Conservation (phyloP, 2,113 vertebrate species). For the Microcebus griseorufus region DNA sequence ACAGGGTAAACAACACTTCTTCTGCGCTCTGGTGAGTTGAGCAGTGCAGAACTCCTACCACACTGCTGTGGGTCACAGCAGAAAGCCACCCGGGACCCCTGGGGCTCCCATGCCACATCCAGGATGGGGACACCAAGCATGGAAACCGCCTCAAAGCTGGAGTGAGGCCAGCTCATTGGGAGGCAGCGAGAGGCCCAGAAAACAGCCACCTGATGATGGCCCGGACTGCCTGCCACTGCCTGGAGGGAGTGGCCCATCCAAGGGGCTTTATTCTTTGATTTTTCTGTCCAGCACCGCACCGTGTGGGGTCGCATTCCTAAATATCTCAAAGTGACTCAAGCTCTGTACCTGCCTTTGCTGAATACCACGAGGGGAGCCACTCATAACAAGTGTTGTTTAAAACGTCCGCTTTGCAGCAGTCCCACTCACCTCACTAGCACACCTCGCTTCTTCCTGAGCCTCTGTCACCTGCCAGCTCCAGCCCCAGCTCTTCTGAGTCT, state of each 20-base stretch:
- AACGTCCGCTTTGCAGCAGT: no score
- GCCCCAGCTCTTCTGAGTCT: not conserved
- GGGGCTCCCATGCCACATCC: not conserved
- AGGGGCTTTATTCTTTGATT: not conserved
- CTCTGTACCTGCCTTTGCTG: not conserved
- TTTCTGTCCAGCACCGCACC: not conserved
- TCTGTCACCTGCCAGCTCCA: not conserved
- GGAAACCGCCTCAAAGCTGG: not conserved
- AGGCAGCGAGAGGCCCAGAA: not conserved
- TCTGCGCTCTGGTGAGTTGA: not conserved
- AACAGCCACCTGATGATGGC: not conserved
- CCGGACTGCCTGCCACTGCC: not conserved
- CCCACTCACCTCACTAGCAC: not conserved
- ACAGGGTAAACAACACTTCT: not conserved
- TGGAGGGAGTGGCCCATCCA: not conserved
- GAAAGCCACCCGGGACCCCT: not conserved
- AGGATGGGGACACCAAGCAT: not conserved
- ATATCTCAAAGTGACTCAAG: not conserved
- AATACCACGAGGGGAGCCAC: not conserved
- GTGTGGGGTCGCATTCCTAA: not conserved
- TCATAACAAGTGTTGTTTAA: not conserved
- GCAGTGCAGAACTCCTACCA: no score
- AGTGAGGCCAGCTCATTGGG: not conserved
- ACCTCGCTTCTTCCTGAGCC: not conserved
- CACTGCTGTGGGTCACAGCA: not conserved